Evolutionary conservation across 2,797 vertebrate species (phyloP).

Genomic region (Gymnopithys bicolor): DNA sequence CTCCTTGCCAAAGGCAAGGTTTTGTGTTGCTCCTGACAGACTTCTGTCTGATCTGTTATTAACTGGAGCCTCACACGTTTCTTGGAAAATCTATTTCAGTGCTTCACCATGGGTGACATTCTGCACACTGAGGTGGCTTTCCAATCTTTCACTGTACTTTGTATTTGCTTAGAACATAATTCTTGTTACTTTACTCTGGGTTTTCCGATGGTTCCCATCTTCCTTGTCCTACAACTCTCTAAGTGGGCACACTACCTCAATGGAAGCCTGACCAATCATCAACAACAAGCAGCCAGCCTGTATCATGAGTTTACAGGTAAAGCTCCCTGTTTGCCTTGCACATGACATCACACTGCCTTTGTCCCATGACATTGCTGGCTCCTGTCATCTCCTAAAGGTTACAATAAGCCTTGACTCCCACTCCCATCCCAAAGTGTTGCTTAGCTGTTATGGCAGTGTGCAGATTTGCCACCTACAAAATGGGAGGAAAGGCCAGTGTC

Average conservation of each 20-base stretch:
- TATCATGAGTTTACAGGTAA: background rate
- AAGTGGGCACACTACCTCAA: background rate
- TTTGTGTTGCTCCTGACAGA: background rate
- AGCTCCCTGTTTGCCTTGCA: background rate
- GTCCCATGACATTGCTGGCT: background rate
- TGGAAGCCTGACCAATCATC: background rate
- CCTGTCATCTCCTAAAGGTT: background rate
- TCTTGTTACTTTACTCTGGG: background rate
- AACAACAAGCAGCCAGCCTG: background rate
- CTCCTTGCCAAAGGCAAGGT: background rate
- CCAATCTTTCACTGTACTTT: accelerated
- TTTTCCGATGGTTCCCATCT: background rate
- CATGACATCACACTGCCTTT: background rate
- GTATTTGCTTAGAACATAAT: background rate
- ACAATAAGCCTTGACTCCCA: background rate
- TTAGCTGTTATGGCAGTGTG: background rate
- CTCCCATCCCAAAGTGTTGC: background rate
- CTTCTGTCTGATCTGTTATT: background rate
- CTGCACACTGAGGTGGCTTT: background rate
- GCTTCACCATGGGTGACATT: background rate
- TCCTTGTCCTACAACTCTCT: background rate
- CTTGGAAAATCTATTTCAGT: background rate
- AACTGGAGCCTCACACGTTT: background rate
- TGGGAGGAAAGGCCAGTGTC: background rate
- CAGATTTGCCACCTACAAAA: background rate